A percentile compares a stretch with the other conserved stretches of the same genome.
These are phyloP conservation scores for Monopterus albus DNA, from an alignment of 2,113 vertebrate species.

Conservation along the genomic window DNA sequence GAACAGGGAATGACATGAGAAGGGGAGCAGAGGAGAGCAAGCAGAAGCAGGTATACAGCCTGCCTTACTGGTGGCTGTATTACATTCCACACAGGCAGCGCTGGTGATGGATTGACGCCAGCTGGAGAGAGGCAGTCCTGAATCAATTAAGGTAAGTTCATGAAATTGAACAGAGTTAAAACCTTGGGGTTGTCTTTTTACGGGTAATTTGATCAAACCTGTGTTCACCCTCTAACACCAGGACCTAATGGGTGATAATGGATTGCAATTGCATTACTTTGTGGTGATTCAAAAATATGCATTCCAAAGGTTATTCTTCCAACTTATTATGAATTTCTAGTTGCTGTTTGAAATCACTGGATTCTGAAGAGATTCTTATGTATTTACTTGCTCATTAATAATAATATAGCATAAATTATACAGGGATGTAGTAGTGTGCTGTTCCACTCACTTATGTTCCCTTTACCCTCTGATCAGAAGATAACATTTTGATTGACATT, in stretches of 20 bases:
- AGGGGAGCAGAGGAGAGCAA: constrained; percentile 34
- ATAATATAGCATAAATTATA: constrained; percentile 13
- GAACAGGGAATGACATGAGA: constrained; percentile 69
- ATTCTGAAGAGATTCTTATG: constrained; percentile 9
- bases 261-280: constrained; percentile 49
- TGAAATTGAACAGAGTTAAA: constrained; percentile 75
- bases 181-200: constrained; percentile 15
- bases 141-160: constrained; percentile 79
- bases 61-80: constrained; percentile 62
- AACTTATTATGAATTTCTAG: constrained; percentile 24
- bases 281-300: constrained; percentile 36
- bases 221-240: constrained; percentile 43
- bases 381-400: constrained; percentile 7
- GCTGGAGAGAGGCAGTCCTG: constrained; percentile 75
- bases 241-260: constrained; percentile 50
- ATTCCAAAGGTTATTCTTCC: constrained; percentile 28
- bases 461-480: constrained; percentile 60
- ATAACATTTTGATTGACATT: constrained; percentile 79
- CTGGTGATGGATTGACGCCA: constrained; percentile 78
- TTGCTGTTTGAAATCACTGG: constrained; percentile 19
- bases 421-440: neutral
- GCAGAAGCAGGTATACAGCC: constrained; percentile 58
- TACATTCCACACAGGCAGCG: constrained; percentile 62
- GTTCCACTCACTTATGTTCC: constrained; percentile 8
- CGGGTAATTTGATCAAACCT: constrained; percentile 71